Conservation (phyloP, 2,113 vertebrate genomes). For the Indicator maculatus region DNA sequence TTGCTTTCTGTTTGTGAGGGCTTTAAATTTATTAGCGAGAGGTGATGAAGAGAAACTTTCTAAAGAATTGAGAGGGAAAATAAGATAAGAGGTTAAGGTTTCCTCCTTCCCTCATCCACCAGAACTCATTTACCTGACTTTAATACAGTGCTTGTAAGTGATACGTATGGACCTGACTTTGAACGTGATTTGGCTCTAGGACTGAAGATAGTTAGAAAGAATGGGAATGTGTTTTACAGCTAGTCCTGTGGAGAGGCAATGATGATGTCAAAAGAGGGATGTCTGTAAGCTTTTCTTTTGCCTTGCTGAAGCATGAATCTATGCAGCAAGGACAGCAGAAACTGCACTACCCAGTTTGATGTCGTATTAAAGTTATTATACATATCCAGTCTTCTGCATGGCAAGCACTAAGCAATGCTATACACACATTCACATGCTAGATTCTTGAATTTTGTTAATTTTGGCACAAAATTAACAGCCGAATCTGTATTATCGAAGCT, state of each 20-base stretch:
- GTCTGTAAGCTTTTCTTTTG: background rate
- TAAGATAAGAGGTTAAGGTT: constrained; percentile 1
- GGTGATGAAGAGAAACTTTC: constrained; percentile 52
- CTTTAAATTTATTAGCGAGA: constrained; percentile 31
- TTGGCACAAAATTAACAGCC: background rate
- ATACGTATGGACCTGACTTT: background rate
- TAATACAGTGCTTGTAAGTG: background rate
- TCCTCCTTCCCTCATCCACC: background rate
- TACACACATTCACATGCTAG: background rate
- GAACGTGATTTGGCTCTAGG: background rate
- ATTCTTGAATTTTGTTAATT: background rate
- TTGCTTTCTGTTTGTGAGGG: constrained; percentile 21
- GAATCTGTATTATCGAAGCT: background rate
- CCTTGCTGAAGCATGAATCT: background rate
- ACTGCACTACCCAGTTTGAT: background rate
- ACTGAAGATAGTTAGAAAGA: background rate
- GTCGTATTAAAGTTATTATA: background rate
- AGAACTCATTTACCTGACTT: background rate
- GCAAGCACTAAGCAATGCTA: background rate
- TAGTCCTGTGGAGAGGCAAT: background rate
- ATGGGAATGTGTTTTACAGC: background rate
- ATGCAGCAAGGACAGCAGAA: background rate
- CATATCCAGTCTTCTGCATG: background rate
- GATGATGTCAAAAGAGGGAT: background rate
- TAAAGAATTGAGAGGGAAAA: constrained; percentile 23